These are phyloP conservation scores for Dexiosoma caninum DNA, from an alignment of 2,888 invertebrate genomes.

Conservation along the genomic window DNA sequence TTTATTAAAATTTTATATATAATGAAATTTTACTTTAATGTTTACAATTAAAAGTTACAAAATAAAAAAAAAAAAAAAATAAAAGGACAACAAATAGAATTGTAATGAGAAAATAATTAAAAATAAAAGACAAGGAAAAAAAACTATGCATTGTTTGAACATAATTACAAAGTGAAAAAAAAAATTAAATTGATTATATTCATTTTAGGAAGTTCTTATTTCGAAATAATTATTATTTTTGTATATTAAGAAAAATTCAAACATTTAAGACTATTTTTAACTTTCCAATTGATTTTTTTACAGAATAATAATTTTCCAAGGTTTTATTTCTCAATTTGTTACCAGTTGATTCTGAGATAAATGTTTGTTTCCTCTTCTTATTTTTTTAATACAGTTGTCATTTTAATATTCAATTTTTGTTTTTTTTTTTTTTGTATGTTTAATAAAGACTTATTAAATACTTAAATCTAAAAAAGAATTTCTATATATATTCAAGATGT, in stretches of 20 bases:
- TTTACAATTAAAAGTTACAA: conserved; percentile 57
- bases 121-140: conserved; percentile 18
- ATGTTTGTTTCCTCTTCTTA: conserved; percentile 32
- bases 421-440: conserved; percentile 30
- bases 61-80: conserved; percentile 51
- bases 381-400: conserved; percentile 42
- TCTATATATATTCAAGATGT: conserved; percentile 62
- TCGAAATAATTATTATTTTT: conserved; percentile 17
- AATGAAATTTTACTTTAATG: conserved; percentile 53
- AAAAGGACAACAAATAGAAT: conserved; percentile 57
- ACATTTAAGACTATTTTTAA: conserved; percentile 30
- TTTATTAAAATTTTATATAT: conserved; percentile 52
- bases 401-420: conserved; percentile 29
- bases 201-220: conserved; percentile 26
- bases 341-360: conserved; percentile 3
- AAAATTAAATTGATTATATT: not conserved
- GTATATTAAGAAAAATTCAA: conserved; percentile 12
- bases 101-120: conserved; percentile 53
- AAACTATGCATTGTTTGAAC: conserved; percentile 10
- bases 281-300: conserved; percentile 34
- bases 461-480: conserved; percentile 61
- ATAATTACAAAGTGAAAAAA: conserved; percentile 24
- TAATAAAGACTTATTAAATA: conserved; percentile 57
- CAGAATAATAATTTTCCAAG: conserved; percentile 28
- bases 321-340: conserved; percentile 7